Evolutionary conservation across 2,888 invertebrate genomes (phyloP).

Genomic region (Netelia virgata): DNA sequence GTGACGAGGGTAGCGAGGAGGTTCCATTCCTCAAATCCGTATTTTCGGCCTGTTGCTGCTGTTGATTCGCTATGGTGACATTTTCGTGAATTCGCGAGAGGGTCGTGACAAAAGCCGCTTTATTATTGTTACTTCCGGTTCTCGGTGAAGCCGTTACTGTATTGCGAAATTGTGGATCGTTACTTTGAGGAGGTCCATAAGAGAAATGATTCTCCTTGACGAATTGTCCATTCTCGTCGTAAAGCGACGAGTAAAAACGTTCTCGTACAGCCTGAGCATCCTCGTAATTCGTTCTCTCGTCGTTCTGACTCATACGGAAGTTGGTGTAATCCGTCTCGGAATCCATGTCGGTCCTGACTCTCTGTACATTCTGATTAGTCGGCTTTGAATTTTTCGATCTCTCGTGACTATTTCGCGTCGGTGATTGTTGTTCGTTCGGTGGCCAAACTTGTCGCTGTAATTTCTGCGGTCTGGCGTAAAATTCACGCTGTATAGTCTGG

Average conservation of each 20-base stretch:
- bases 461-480: slow-evolving; percentile 92
- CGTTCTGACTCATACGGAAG: slow-evolving; percentile 57
- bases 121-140: slow-evolving; percentile 69
- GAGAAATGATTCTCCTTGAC: slow-evolving; percentile 73
- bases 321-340: slow-evolving; percentile 77
- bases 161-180: slow-evolving; percentile 65
- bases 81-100: slow-evolving; percentile 89
- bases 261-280: slow-evolving; percentile 71
- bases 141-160: slow-evolving; percentile 48
- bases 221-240: slow-evolving; percentile 73
- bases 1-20: slow-evolving; percentile 82
- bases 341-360: slow-evolving; percentile 85
- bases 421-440: slow-evolving; percentile 86
- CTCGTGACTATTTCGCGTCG: slow-evolving; percentile 80
- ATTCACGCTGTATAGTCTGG: slow-evolving; percentile 88
- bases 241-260: slow-evolving; percentile 73
- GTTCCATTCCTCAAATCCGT: slow-evolving; percentile 85
- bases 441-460: slow-evolving; percentile 91
- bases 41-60: slow-evolving; percentile 44
- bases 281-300: slow-evolving; percentile 62
- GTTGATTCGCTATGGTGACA: slow-evolving; percentile 79
- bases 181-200: slow-evolving; percentile 67
- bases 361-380: slow-evolving; percentile 85
- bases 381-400: slow-evolving; percentile 79
- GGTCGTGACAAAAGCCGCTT: slow-evolving; percentile 87